Conservation (phyloP, 2,113 vertebrate genomes). For the Myiopsitta monachus region DNA sequence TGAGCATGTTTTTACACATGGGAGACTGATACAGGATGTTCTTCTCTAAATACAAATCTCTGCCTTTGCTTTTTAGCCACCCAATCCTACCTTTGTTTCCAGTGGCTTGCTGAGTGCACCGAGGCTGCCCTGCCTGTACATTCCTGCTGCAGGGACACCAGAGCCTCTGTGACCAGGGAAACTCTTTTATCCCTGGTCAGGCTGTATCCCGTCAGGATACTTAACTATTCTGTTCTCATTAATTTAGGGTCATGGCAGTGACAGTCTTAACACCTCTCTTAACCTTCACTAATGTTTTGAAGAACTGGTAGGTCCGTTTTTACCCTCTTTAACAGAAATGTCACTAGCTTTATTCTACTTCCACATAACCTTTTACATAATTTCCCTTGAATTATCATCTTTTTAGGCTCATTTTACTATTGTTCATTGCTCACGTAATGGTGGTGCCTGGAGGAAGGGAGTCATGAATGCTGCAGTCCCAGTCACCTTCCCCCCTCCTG, state of each 20-base stretch:
- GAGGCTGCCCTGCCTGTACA: accelerated
- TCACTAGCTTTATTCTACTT: not conserved
- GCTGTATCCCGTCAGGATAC: not conserved
- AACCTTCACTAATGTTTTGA: not conserved
- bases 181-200: not conserved
- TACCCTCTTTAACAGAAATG: not conserved
- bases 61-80: not conserved
- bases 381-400: not conserved
- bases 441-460: not conserved
- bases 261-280: not conserved
- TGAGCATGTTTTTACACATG: conserved; percentile 18
- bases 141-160: not conserved
- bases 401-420: not conserved
- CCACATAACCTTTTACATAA: not conserved
- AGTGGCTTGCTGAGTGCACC: not conserved
- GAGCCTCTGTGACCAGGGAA: not conserved
- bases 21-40: conserved; percentile 26
- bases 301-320: not conserved
- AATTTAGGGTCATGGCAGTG: not conserved
- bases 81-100: not conserved
- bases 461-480: not conserved
- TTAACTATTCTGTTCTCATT: not conserved
- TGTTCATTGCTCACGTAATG: not conserved
- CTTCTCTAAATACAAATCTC: conserved; percentile 30
- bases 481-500: not conserved